A percentile compares a stretch with the other conserved stretches of the same genome.
Conservation (phyloP, 2,797 vertebrate genomes). For the Arctocebus calabarensis region DNA sequence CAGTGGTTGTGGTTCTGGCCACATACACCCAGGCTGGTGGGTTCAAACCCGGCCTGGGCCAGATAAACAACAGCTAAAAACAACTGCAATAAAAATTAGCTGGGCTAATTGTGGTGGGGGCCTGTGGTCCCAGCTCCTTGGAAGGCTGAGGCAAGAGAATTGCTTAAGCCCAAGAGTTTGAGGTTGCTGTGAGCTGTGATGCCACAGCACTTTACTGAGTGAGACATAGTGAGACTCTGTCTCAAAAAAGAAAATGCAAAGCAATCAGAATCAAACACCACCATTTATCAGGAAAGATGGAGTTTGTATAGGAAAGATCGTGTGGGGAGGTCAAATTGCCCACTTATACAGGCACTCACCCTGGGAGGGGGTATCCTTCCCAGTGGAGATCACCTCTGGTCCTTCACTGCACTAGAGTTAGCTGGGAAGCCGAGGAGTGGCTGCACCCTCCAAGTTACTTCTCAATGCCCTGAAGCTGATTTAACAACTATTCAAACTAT, state of each 20-base stretch:
- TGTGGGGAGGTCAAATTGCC: neutral
- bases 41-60: no score
- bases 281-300: neutral
- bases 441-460: neutral
- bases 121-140: no score
- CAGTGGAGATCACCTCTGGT: neutral
- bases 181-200: no score
- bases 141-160: no score
- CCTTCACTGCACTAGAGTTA: neutral
- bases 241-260: neutral
- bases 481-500: neutral
- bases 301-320: slow-evolving; percentile 1
- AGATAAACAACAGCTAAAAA: no score
- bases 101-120: no score
- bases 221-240: no score
- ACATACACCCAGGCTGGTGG: no score
- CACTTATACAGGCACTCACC: neutral
- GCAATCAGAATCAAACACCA: neutral
- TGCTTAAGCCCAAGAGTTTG: no score
- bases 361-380: neutral
- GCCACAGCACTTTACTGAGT: no score
- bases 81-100: no score
- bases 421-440: neutral
- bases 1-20: no score
- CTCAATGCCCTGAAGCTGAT: neutral